Percentiles rank a stretch among this genome's conserved stretches.
phyloP scores from a whole-genome alignment of 2,888 invertebrate species.

The Clistopyga incitator region DNA sequence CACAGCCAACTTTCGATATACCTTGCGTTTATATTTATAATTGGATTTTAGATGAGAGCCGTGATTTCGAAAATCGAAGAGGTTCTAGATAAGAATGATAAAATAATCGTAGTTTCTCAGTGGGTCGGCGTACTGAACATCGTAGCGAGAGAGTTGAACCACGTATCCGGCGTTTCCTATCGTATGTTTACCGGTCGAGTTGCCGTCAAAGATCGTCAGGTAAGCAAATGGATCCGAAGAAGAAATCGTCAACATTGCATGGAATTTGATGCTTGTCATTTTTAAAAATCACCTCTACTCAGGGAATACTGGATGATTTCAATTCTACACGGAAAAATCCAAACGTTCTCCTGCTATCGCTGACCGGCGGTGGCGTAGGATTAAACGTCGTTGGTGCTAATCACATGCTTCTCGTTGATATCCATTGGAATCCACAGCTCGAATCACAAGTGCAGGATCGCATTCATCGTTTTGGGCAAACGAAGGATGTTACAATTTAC shows the following conservation, averaged over 20 bases:
- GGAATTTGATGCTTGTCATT: neutral
- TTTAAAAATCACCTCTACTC: neutral
- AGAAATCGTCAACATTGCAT: neutral
- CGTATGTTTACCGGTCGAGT: slow-evolving; percentile 90
- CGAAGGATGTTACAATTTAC: slow-evolving; percentile 91
- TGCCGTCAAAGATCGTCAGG: slow-evolving; percentile 89
- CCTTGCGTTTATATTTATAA: neutral
- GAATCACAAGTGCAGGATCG: slow-evolving; percentile 98
- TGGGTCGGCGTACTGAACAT: slow-evolving; percentile 94
- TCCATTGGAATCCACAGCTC: slow-evolving; percentile 99
- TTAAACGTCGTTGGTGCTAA: slow-evolving; percentile 97
- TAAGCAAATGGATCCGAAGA: neutral
- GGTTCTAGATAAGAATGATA: slow-evolving; percentile 86
- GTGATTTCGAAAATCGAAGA: slow-evolving; percentile 87
- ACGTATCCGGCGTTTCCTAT: slow-evolving; percentile 86
- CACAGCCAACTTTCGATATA: neutral
- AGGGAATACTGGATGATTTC: slow-evolving; percentile 78
- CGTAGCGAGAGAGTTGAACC: slow-evolving; percentile 88
- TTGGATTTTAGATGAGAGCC: slow-evolving; percentile 83
- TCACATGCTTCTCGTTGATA: slow-evolving; percentile 95
- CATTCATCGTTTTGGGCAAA: slow-evolving; percentile 96
- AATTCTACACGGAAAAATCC: slow-evolving; percentile 73
- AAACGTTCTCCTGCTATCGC: slow-evolving; percentile 92
- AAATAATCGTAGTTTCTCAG: slow-evolving; percentile 95
- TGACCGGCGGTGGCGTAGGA: slow-evolving; percentile 98